Percentiles rank a stretch among this genome's conserved stretches.
Evolutionary conservation across 2,797 vertebrate species (phyloP).

Genomic region (Xiphophorus birchmanni): DNA sequence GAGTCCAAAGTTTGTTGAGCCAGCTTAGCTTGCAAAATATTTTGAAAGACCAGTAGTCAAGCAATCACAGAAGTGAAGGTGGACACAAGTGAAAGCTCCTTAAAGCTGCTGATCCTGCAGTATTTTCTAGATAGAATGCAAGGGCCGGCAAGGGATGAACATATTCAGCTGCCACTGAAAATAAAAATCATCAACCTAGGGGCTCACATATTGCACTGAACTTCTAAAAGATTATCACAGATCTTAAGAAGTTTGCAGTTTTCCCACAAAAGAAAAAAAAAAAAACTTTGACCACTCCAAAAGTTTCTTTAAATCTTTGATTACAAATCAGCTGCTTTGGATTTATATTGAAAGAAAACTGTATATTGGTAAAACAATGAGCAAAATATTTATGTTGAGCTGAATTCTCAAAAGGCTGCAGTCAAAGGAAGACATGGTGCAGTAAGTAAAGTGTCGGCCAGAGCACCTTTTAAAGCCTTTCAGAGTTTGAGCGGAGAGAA

Average conservation of each 20-base stretch:
- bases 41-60: slow-evolving; percentile 34
- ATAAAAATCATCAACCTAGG: slow-evolving; percentile 8
- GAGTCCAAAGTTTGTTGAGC: slow-evolving; percentile 38
- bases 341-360: background rate
- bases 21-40: slow-evolving; percentile 56
- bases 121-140: slow-evolving; percentile 52
- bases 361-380: background rate
- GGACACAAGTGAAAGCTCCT: slow-evolving; percentile 50
- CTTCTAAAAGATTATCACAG: background rate
- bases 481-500: too few relatives aligned
- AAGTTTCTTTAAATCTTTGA: background rate
- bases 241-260: background rate
- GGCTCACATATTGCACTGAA: background rate
- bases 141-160: slow-evolving; percentile 43
- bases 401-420: background rate
- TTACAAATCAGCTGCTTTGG: background rate
- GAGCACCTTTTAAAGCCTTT: background rate
- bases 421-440: background rate
- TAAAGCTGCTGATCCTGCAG: slow-evolving; percentile 63
- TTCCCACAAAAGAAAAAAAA: background rate
- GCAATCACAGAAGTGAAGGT: slow-evolving; percentile 49
- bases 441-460: too few relatives aligned
- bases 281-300: background rate
- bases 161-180: slow-evolving; percentile 42
- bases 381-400: background rate